Percentiles rank a stretch among this genome's conserved stretches.
Evolutionary conservation across 2,888 invertebrate species (phyloP).

Genomic region (Lamproptera curius): DNA sequence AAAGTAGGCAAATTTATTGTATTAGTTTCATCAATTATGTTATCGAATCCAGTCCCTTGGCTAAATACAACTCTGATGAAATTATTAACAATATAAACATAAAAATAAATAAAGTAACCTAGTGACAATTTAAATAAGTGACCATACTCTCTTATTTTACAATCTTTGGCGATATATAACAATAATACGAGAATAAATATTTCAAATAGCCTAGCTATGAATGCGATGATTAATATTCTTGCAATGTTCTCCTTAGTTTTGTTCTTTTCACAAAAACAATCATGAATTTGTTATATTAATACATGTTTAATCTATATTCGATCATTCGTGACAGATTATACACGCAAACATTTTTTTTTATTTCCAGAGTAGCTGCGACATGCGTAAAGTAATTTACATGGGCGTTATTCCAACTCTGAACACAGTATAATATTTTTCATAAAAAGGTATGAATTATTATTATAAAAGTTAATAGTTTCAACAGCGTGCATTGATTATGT

Average conservation of each 20-base stretch:
- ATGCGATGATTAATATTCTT: constrained; percentile 38
- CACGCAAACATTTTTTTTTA: constrained; percentile 13
- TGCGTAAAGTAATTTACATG: constrained; percentile 8
- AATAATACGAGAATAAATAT: constrained; percentile 60
- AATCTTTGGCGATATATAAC: constrained; percentile 74
- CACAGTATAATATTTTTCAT: constrained; percentile 11
- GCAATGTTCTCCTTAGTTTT: constrained; percentile 27
- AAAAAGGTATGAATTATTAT: background rate
- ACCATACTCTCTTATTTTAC: constrained; percentile 62
- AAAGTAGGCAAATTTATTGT: constrained; percentile 75
- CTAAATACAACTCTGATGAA: constrained; percentile 39
- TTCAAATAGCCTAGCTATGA: constrained; percentile 53
- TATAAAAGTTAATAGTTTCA: constrained; percentile 4
- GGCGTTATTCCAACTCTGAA: constrained; percentile 14
- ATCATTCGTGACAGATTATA: constrained; percentile 16
- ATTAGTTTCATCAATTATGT: constrained; percentile 59
- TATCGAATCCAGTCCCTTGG: constrained; percentile 50
- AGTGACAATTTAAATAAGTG: constrained; percentile 60
- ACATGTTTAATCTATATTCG: constrained; percentile 17
- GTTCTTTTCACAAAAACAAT: constrained; percentile 15
- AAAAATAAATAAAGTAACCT: constrained; percentile 51
- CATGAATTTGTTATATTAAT: constrained; percentile 9
- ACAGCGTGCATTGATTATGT: constrained; percentile 13
- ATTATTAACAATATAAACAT: constrained; percentile 34
- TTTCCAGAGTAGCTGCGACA: constrained; percentile 12